Base-by-base conservation (phyloP, 92 coral and sea anemone genomes). In the Scolanthus callimorphus region DNA sequence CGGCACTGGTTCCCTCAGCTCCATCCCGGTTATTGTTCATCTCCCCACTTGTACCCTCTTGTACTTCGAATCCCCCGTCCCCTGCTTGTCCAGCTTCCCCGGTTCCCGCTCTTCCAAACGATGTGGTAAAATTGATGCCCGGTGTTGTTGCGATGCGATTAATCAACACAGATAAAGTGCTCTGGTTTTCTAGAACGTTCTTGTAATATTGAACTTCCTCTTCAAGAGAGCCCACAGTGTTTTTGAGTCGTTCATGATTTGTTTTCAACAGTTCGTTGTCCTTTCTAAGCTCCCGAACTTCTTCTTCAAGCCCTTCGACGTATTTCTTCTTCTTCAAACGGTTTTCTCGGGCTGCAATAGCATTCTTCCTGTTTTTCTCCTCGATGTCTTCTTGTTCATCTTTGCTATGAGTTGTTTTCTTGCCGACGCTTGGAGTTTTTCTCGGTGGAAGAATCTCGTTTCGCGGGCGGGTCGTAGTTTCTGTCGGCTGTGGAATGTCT, bases 341-440 rank as follows among this genome's bases (percentile, higher is more conserved):
- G 31, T 94, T 94, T 39, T 94, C 97, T 25, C 90, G 71, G 1
- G 99, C 99, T 38, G 88, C 85, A 25, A 84, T 69, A 25, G 99
- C 99, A 55, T 89, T 94, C 78, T 67, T 89, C 53, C 55, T 59
- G 58, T 74, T 84, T 31, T 60, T 73, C 24, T 88, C 97, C 1
- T 43, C 51, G 4, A 57, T 49, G 29, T 63, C 77, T 23, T 59
- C 57, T n/a, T 79, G 78, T 22, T 56, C 77, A 13, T 67, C 72
- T 12, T 51, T 39, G 1, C 71, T 38, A 21, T n/a, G 38, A 11
- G 60, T 15, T 0, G 52, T 19, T 19, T 59, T 60, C 20, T 13
- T 29, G 31, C 29, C 17, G 10, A 13, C 31, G 6, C 28, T 19
- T 15, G 20, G 29, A 59, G 17, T 13, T 3, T 1, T 59, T 24